These are phyloP conservation scores for Danaus chrysippus DNA, from an alignment of 2,888 invertebrate species.

Conservation along the genomic window DNA sequence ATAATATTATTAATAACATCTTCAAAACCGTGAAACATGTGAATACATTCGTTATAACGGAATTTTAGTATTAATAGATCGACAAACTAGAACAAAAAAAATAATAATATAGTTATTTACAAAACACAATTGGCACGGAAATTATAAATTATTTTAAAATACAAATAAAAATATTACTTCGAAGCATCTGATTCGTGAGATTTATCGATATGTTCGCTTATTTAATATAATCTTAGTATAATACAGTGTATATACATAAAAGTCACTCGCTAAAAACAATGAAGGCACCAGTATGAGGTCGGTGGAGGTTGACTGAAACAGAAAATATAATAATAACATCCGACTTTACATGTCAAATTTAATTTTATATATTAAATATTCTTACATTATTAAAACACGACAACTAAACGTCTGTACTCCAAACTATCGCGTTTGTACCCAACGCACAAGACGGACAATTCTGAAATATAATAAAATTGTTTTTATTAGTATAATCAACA, in stretches of 20 bases:
- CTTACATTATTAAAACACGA: constrained; percentile 28
- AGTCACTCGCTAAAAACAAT: constrained; percentile 64
- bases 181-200: constrained; percentile 51
- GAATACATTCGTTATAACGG: constrained; percentile 23
- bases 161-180: constrained; percentile 44
- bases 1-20: constrained; percentile 50
- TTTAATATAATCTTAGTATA: constrained; percentile 52
- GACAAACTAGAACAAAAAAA: constrained; percentile 13
- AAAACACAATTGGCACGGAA: constrained; percentile 67
- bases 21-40: constrained; percentile 44
- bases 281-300: constrained; percentile 78
- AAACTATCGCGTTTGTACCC: constrained; percentile 77
- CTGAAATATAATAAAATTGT: constrained; percentile 44
- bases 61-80: constrained; percentile 25
- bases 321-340: constrained; percentile 23
- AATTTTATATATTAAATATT: not conserved
- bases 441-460: constrained; percentile 78
- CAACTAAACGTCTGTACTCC: constrained; percentile 73
- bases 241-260: constrained; percentile 74
- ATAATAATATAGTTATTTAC: constrained; percentile 39
- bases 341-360: not conserved
- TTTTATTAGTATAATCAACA: constrained; percentile 9
- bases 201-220: constrained; percentile 71
- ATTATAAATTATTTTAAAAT: constrained; percentile 40
- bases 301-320: constrained; percentile 72